Evolutionary conservation across 64 coral and sea anemone genomes (phyloP).

Genomic region (Stichodactyla mertensii): DNA sequence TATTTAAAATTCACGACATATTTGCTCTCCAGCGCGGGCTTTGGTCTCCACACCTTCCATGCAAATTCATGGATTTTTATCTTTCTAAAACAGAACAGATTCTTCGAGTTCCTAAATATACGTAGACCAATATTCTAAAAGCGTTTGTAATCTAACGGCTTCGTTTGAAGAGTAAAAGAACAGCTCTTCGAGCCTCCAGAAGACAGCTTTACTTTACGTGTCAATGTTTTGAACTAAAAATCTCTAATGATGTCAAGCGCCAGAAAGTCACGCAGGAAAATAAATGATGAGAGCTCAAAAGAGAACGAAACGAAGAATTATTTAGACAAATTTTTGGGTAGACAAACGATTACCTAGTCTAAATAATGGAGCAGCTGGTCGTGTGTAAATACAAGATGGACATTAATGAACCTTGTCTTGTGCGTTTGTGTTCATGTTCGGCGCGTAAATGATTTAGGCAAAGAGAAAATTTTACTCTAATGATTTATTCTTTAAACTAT

Average conservation of each 20-base stretch:
- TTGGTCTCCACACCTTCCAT: neutral
- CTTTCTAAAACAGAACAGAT: neutral
- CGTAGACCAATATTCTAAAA: constrained; percentile 7
- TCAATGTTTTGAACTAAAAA: neutral
- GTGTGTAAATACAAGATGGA: constrained; percentile 9
- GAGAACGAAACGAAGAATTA: constrained; percentile 7
- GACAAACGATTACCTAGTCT: constrained; percentile 10
- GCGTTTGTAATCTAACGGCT: constrained; percentile 16
- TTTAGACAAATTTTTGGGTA: constrained; percentile 14
- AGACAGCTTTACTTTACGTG: neutral
- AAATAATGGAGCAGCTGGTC: constrained; percentile 5
- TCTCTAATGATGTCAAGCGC: neutral
- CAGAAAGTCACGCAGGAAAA: constrained; percentile 6
- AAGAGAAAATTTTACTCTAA: neutral
- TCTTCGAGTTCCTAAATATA: constrained; percentile 14
- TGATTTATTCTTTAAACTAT: constrained; percentile 1
- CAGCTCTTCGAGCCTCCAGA: constrained; percentile 10
- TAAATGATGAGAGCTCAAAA: constrained; percentile 3
- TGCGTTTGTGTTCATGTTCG: neutral
- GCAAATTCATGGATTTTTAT: neutral
- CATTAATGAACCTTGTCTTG: constrained; percentile 10
- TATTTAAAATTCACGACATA: constrained; percentile 3
- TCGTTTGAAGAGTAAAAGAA: constrained; percentile 12
- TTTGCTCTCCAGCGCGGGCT: neutral
- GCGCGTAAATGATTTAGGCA: constrained; percentile 8